Evolutionary conservation across 2,888 invertebrate species (phyloP).

Genomic region (Tetranychus truncatus): DNA sequence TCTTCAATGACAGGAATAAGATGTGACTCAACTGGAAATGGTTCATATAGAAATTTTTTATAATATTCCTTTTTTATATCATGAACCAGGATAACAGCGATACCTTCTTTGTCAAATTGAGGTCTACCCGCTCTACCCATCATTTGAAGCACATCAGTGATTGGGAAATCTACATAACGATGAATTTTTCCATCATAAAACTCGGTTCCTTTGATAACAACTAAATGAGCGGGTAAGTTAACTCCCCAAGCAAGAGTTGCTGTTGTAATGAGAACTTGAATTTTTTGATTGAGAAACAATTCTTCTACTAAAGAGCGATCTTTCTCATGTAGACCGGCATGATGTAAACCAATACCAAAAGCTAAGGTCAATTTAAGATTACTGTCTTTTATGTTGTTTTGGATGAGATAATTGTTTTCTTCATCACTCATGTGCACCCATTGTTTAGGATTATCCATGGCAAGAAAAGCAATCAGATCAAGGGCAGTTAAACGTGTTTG

Average conservation of each 20-base stretch:
- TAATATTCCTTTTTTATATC: constrained; percentile 97
- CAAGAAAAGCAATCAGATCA: constrained; percentile 77
- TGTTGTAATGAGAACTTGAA: constrained; percentile 47
- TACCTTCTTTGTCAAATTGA: constrained; percentile 76
- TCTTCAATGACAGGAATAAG: constrained; percentile 74
- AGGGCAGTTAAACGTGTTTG: constrained; percentile 91
- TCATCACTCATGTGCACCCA: constrained; percentile 72
- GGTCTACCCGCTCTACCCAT: constrained; percentile 97
- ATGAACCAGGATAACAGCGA: constrained; percentile 52
- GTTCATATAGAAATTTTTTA: constrained; percentile 94
- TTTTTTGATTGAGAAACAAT: constrained; percentile 79
- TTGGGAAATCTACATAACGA: constrained; percentile 96
- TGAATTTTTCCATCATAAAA: constrained; percentile 92
- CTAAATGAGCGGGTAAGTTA: constrained; percentile 92
- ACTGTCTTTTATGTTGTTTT: constrained; percentile 45
- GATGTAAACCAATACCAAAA: constrained; percentile 96
- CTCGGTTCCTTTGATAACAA: constrained; percentile 96
- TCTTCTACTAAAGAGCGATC: constrained; percentile 83
- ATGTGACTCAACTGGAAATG: constrained; percentile 96
- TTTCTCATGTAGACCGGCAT: constrained; percentile 82
- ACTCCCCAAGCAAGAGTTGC: constrained; percentile 72
- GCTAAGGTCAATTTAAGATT: constrained; percentile 80
- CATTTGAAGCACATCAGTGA: constrained; percentile 98
- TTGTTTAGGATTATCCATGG: constrained; percentile 78
- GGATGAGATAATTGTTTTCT: constrained; percentile 53